Conservation (phyloP, 2,797 vertebrate species). For the Allochrocebus solatus region DNA sequence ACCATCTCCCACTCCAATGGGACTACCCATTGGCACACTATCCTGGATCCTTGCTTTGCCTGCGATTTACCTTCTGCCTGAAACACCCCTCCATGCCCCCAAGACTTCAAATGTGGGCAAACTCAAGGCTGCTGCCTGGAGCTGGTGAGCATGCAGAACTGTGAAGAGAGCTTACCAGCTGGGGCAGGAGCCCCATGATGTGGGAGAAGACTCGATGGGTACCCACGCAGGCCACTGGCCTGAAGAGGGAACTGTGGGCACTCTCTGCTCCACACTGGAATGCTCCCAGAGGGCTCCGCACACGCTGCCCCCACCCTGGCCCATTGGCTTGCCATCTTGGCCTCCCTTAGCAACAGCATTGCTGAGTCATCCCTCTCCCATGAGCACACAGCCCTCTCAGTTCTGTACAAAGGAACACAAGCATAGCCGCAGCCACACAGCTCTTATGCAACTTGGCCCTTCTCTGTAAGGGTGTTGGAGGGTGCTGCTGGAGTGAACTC, state of each 20-base stretch:
- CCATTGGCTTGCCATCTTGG: not conserved
- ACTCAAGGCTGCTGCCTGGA: not conserved
- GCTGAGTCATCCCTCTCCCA: constrained; percentile 53
- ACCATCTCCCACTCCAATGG: not conserved
- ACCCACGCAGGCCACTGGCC: not conserved
- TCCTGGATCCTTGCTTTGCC: not conserved
- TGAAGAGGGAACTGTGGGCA: not conserved
- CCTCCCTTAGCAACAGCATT: not conserved
- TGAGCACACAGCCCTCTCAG: accelerated
- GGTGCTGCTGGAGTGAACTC: not conserved
- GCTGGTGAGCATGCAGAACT: not conserved
- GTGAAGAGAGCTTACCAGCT: not conserved
- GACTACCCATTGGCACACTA: not conserved
- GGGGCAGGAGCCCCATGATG: not conserved
- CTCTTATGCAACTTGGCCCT: constrained; percentile 7
- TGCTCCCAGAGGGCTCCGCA: not conserved
- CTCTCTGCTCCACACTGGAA: not conserved
- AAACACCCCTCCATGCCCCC: not conserved
- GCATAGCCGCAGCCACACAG: not conserved
- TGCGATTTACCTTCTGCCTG: not conserved
- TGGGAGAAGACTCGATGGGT: accelerated
- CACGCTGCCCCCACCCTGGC: not conserved
- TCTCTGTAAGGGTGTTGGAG: not conserved
- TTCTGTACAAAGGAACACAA: not conserved
- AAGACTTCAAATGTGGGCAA: not conserved